Base-by-base conservation (phyloP, 2,888 invertebrate species). In the Trissoscelio sp. region DNA sequence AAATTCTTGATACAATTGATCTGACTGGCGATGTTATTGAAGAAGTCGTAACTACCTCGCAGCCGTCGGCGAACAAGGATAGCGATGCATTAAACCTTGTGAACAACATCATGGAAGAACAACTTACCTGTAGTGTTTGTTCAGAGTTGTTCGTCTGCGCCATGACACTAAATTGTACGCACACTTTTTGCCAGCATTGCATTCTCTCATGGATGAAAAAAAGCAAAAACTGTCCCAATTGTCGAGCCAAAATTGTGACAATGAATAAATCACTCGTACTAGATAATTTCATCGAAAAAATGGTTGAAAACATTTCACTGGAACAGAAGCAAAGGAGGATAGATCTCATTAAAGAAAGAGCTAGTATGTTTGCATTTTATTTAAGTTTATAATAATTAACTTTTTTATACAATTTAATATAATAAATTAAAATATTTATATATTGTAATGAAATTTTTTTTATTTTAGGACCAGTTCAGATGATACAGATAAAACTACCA, bases 111-210 rank as follows among this genome's bases (percentile, higher is more conserved):
- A 92, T 95, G 93, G 94, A 96, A 86, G 93, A 93, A 84, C 96
- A 96, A 87, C 91, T 96, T 22, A 95, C 95, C 85, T 96, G 96
- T 89, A 94, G 94, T 81, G 94, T 96, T 67, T 96, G 96, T 87
- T 94, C 94, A 18, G 96, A 96, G 89, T 91, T 96, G 6, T 95
- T 96, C 88, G 93, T 96, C 0, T 92, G 93, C 88, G 94, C 96
- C 0, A 94, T 93, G 2, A 95, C 95, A 0, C 91, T 96, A 11
- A 94, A 93, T 88, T 96, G 96, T 89, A 94, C 94, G 0, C 96
- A 96, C 86, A 94, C 95, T 0, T 96, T 95, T 88, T 96, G 96
- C 88, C 92, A 93, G 79, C 92, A 93, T 85, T 96, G 96, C 86
- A 95, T 96, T 75, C 91, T 92, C 0, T 91, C 92, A 85, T 96